Base-by-base conservation (phyloP, 2,888 invertebrate genomes). In the Brachycybe producta region DNA sequence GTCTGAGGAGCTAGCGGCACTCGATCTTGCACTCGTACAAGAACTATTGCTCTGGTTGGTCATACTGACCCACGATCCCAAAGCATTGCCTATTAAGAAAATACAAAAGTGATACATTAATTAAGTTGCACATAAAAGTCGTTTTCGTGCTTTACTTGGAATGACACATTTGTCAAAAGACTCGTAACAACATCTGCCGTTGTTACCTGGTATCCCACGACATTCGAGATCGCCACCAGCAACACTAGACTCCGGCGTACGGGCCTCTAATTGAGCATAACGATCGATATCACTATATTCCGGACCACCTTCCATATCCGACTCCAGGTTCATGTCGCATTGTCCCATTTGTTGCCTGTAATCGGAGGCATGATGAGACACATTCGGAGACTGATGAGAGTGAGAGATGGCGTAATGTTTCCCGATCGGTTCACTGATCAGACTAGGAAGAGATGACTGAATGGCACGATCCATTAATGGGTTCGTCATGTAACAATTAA, bases 381-480 rank as follows among this genome's bases (percentile, higher is more conserved):
- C 32, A 19, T 26, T 28, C 30, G 23, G 32, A 23, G 28, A 32
- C 5, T 27, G 43, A n/a, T 32, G 30, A 43, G 23, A 28, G 8
- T 30, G 32, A 30, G 32, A 34, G 53, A 49, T 28, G 48, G 27
- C 50, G 26, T 34, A 45, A 32, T 26, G 28, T 34, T 42, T 52
- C 5, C 34, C 43, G 11, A 49, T 44, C n/a, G 53, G 53, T 34
- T 53, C 53, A 24, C 50, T 53, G 0, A 67, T 59, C 47, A 64
- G 58, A 57, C 64, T 65, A 27, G 71, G 70, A 41, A 72, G 59
- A 26, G 72, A 69, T 24, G 71, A 70, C 63, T 73, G 71, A 52
- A 71, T 67, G 38, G 69, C 71, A 54, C 72, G 62, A 56, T 73
- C 73, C 62, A 70, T 67, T 51, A 61, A 56, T 27, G 59, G 58